phyloP scores from a whole-genome alignment of 37 sponge, comb jelly and placozoan species.

The Mnemiopsis leidyi region DNA sequence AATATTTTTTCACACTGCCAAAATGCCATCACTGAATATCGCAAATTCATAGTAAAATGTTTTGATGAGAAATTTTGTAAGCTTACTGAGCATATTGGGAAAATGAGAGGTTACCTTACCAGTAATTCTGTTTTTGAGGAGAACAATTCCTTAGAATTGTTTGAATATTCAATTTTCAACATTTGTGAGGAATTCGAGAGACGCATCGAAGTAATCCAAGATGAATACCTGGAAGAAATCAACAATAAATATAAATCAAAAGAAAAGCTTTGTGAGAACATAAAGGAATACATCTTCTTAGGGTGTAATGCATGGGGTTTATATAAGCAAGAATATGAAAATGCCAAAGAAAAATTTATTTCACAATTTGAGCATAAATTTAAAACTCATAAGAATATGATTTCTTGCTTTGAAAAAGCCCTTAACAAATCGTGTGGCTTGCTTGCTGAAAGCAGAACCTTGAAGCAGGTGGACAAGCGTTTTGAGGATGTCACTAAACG shows the following conservation, averaged over 20 bases:
- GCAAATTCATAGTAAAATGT: not conserved
- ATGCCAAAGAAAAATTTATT: not conserved
- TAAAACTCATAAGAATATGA: not conserved
- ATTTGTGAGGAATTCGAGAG: slow-evolving; percentile 3
- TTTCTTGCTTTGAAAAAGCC: not conserved
- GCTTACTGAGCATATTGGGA: not conserved
- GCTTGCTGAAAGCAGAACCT: not conserved
- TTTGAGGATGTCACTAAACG: not conserved
- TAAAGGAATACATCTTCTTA: not conserved
- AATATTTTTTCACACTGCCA: not conserved
- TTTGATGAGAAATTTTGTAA: not conserved
- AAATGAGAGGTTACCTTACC: not conserved
- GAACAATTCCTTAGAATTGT: not conserved
- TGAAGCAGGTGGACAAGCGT: not conserved
- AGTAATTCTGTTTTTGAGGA: slow-evolving; percentile 45
- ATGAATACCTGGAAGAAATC: not conserved
- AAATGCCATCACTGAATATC: not conserved
- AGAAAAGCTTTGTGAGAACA: not conserved
- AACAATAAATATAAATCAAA: not conserved
- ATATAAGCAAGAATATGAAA: not conserved
- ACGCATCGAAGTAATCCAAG: not conserved
- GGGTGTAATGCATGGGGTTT: not conserved
- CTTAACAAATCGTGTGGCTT: not conserved
- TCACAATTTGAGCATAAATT: not conserved
- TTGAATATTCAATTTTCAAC: not conserved